Conservation (phyloP, 2,797 vertebrate genomes). For the Cuculus canorus region DNA sequence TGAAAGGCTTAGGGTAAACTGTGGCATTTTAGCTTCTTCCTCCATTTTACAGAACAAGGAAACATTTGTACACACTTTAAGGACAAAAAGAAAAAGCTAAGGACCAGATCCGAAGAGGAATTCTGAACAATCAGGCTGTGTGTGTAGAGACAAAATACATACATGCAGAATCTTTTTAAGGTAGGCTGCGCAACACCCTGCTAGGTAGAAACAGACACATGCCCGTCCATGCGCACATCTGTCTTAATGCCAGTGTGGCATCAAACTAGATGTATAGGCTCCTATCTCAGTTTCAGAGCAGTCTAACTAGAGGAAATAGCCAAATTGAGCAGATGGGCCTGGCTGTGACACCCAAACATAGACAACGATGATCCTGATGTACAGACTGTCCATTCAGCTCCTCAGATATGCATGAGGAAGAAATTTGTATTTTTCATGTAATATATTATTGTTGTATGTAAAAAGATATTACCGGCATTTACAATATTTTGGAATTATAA, state of each 20-base stretch:
- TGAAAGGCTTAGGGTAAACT: background rate
- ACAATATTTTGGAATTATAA: background rate
- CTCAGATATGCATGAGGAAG: background rate
- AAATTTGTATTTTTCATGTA: constrained; percentile 12
- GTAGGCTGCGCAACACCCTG: background rate
- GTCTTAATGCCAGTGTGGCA: background rate
- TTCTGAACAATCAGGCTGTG: background rate
- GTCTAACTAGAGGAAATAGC: background rate
- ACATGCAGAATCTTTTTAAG: background rate
- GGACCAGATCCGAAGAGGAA: background rate
- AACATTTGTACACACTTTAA: background rate
- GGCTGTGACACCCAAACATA: background rate
- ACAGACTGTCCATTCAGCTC: background rate
- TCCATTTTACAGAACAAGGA: background rate
- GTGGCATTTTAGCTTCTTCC: background rate
- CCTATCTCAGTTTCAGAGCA: background rate
- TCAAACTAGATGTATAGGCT: background rate
- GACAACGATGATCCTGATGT: background rate
- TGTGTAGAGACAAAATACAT: background rate
- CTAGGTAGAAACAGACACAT: background rate
- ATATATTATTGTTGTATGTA: background rate
- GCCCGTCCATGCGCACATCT: background rate
- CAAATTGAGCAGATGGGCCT: background rate
- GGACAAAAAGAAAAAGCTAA: background rate
- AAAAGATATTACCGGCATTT: constrained; percentile 13